Conservation (phyloP, 2,113 vertebrate species). For the Aldabrachelys gigantea region DNA sequence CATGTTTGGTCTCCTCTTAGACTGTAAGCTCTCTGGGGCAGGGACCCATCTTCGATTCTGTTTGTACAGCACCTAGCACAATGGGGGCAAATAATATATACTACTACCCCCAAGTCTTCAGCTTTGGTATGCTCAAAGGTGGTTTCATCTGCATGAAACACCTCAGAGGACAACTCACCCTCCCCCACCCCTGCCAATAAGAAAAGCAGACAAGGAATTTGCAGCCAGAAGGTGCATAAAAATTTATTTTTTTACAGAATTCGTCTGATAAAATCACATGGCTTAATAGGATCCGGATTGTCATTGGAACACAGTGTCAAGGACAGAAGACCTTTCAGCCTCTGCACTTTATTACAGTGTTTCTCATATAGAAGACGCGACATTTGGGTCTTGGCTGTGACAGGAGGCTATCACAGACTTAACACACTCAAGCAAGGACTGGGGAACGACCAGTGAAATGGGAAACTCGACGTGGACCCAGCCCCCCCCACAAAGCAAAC, state of each 20-base stretch:
- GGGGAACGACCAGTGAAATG: neutral
- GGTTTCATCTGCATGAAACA: neutral
- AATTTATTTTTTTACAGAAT: conserved; percentile 62
- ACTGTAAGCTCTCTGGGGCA: neutral
- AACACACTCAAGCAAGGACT: neutral
- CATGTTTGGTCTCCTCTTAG: neutral
- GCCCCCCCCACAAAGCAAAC: neutral
- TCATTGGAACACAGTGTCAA: neutral
- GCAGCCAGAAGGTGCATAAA: conserved; percentile 9
- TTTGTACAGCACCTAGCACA: neutral
- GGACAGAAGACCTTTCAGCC: too few species aligned
- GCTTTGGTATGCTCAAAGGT: neutral
- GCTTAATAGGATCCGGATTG: neutral
- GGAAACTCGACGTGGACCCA: fast-evolving
- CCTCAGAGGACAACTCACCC: neutral
- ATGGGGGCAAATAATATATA: neutral
- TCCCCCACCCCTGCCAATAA: too few species aligned
- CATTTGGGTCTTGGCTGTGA: fast-evolving
- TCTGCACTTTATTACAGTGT: neutral
- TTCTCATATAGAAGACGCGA: neutral
- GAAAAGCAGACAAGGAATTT: fast-evolving
- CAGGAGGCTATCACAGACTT: neutral
- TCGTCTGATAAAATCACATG: neutral
- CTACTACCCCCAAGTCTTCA: neutral
- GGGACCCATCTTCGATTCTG: neutral